Evolutionary conservation across 2,888 invertebrate genomes (phyloP), one percentile per base, ranked within the genome.

Genomic region (Miltochrista miniata): DNA sequence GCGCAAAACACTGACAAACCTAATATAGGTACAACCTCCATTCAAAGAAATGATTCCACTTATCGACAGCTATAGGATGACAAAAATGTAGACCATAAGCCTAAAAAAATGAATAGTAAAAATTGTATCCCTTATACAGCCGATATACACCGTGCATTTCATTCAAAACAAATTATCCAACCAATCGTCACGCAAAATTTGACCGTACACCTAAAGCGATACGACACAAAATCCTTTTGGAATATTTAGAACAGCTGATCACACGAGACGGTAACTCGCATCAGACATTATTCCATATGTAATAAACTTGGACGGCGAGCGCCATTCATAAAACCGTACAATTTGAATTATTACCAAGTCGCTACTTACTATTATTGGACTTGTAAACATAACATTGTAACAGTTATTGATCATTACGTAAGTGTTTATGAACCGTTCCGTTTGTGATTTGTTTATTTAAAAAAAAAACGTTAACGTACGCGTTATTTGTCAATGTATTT

Each of bases 261-360:
- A 45, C 38, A 43, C 35, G 34, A 43, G 43, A 45, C 37, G 40
- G 46, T 48, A 53, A 54, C 59, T 61, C 56, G 62, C 68, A 63
- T 61, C 68, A 56, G 59, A 67, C 68, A 73, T 73, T 68, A 70
- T 68, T 68, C 67, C 71, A 73, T 76, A 68, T 76, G 76, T 73
- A 77, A 81, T 79, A 83, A 81, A 82, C 82, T 76, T 77, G 77
- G 76, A 75, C 66, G 74, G 65, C 59, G 63, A 61, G 72, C 66
- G 64, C 72, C 87, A 86, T 86, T 87, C 84, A 85, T 80, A 81
- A 83, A 78, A 74, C 68, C 66, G 72, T 61, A 59, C 64, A 74
- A 74, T 76, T 31, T 76, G 80, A 84, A 74, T 84, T 80, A 85
- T 81, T 77, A 72, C 76, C 56, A 54, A 48, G 45, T 41, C 51